Evolutionary conservation across 1,140 invertebrate species (phyloP).

Genomic region (Drosophila lini): DNA sequence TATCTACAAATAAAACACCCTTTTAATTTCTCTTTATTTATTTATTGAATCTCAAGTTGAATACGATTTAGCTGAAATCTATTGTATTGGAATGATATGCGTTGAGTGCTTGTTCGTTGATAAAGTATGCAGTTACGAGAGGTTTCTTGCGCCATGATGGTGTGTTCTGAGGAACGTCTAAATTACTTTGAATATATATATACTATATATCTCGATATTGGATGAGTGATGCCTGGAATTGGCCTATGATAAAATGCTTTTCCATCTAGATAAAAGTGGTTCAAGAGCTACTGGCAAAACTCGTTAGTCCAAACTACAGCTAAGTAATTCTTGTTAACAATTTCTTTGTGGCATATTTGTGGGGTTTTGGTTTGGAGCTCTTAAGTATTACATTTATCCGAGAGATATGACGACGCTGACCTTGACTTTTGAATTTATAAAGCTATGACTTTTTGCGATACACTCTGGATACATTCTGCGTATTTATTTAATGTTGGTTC

Average conservation of each 20-base stretch:
- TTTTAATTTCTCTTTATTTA: conserved; percentile 44
- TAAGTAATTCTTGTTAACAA: conserved; percentile 44
- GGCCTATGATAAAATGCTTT: conserved; percentile 37
- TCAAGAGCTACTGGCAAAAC: conserved; percentile 42
- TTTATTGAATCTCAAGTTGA: conserved; percentile 74
- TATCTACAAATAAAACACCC: conserved; percentile 4
- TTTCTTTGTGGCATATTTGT: conserved; percentile 15
- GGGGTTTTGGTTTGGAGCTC: conserved; percentile 17
- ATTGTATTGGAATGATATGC: conserved; percentile 66
- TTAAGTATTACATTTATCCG: conserved; percentile 39
- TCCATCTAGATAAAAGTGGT: conserved; percentile 44
- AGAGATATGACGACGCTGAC: conserved; percentile 36
- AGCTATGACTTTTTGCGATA: conserved; percentile 38
- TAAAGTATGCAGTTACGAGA: conserved; percentile 69
- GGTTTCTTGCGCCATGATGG: conserved; percentile 22
- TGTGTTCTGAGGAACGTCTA: conserved; percentile 44
- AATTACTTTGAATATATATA: conserved; percentile 28
- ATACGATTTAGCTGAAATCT: conserved; percentile 66
- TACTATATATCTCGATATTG: conserved; percentile 9
- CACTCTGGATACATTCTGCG: conserved; percentile 18
- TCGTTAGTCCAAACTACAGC: conserved; percentile 40
- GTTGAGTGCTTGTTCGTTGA: conserved; percentile 47
- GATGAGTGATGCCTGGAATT: conserved; percentile 20
- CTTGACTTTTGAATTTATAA: conserved; percentile 27
- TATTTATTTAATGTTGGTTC: conserved; percentile 37